Evolutionary conservation across 2,113 vertebrate genomes (phyloP).

Genomic region (Lucifuga dentata): DNA sequence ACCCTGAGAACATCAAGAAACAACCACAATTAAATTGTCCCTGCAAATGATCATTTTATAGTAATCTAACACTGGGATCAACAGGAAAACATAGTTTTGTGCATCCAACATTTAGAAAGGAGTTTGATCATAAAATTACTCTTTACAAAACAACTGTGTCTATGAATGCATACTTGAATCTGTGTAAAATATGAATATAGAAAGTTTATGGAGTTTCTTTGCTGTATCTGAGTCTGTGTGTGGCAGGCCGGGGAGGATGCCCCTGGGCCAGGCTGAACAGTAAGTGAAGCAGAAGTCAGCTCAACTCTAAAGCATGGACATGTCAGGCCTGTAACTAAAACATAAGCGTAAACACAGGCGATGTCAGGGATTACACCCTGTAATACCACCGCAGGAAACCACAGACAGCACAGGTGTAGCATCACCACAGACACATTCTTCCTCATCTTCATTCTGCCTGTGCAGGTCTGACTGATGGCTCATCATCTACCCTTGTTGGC

Average conservation of each 20-base stretch:
- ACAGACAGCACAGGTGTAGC: slow-evolving; percentile 70
- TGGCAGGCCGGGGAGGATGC: slow-evolving; percentile 47
- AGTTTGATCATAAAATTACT: background rate
- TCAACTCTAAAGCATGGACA: slow-evolving; percentile 70
- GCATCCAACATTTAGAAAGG: slow-evolving; percentile 48
- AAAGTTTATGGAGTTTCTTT: slow-evolving; percentile 31
- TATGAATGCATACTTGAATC: background rate
- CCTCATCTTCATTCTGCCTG: slow-evolving; percentile 34
- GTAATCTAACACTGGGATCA: slow-evolving; percentile 16
- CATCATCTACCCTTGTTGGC: slow-evolving; percentile 49
- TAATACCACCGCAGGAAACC: slow-evolving; percentile 62
- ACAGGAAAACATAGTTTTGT: slow-evolving; percentile 23
- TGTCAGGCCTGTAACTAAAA: slow-evolving; percentile 77
- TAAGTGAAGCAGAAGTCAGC: slow-evolving; percentile 62
- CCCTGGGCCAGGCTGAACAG: slow-evolving; percentile 49
- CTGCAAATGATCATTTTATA: slow-evolving; percentile 45
- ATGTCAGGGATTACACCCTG: slow-evolving; percentile 74
- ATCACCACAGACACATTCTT: slow-evolving; percentile 54
- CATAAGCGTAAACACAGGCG: slow-evolving; percentile 77
- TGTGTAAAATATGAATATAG: background rate
- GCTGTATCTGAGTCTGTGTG: slow-evolving; percentile 53
- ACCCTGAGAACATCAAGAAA: slow-evolving; percentile 55
- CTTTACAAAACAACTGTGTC: slow-evolving; percentile 29
- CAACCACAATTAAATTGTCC: slow-evolving; percentile 53
- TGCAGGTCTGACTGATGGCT: slow-evolving; percentile 69